Evolutionary conservation across 35 echinoderm and acorn worm species (phyloP).

Genomic region (Apostichopus parvimensis): DNA sequence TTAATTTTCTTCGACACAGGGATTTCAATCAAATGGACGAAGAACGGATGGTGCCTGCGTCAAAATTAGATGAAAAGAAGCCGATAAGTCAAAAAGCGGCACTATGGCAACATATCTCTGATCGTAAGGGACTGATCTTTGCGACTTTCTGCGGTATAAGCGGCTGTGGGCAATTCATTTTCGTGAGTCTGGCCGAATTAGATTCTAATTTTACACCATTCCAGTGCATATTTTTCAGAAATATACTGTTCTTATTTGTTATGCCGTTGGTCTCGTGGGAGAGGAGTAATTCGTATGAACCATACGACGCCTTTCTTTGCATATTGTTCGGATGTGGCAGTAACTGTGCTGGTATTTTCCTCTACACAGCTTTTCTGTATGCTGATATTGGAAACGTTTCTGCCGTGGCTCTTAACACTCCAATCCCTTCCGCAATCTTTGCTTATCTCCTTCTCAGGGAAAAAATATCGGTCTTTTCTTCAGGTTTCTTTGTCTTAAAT

Average conservation of each 20-base stretch:
- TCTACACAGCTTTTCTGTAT: not conserved
- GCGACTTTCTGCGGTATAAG: not conserved
- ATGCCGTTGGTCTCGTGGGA: not conserved
- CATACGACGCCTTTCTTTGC: not conserved
- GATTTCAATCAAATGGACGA: no score
- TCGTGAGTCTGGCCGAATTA: not conserved
- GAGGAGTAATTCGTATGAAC: not conserved
- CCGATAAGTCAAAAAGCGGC: no score
- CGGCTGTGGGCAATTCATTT: not conserved
- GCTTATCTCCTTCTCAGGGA: not conserved
- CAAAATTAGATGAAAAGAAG: no score
- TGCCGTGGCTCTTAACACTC: not conserved
- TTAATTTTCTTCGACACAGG: no score
- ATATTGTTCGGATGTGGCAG: not conserved
- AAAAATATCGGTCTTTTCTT: not conserved
- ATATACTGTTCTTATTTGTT: not conserved
- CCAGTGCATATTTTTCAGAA: not conserved
- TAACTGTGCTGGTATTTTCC: not conserved
- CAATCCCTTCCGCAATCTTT: not conserved
- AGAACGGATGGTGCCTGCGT: no score
- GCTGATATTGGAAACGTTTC: not conserved
- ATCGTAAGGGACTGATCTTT: not conserved
- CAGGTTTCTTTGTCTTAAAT: not conserved
- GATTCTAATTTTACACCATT: not conserved
- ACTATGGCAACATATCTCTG: not conserved